Evolutionary conservation across 1,140 invertebrate genomes (phyloP).

Genomic region (Lamellibrachia luymesi): DNA sequence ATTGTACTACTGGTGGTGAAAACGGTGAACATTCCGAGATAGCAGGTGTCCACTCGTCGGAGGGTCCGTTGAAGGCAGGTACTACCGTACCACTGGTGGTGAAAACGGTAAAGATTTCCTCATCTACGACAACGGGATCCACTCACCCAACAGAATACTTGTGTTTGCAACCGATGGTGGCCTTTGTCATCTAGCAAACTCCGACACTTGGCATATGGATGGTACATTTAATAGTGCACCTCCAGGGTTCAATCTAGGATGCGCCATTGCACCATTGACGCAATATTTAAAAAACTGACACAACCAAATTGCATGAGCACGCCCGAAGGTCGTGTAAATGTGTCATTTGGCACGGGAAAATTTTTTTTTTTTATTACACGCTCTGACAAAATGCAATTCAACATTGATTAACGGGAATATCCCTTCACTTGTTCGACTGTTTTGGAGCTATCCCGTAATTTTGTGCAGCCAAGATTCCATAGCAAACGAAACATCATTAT

Average conservation of each 20-base stretch:
- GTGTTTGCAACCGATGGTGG: conserved; percentile 12
- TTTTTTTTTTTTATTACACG: too few relatives aligned
- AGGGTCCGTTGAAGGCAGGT: too few relatives aligned
- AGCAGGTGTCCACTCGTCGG: not conserved
- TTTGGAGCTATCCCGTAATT: too few relatives aligned
- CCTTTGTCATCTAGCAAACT: not conserved
- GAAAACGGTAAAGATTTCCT: not conserved
- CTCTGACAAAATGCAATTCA: too few relatives aligned
- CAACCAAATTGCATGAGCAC: not conserved
- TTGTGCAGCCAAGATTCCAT: too few relatives aligned
- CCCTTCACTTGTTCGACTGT: too few relatives aligned
- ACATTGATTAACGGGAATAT: too few relatives aligned
- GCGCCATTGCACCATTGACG: too few relatives aligned
- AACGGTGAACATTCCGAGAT: not conserved
- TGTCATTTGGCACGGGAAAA: too few relatives aligned
- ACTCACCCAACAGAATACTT: conserved; percentile 9
- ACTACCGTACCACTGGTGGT: not conserved
- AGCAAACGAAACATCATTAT: too few relatives aligned
- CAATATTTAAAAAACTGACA: too few relatives aligned
- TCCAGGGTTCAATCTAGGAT: not conserved
- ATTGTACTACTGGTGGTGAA: not conserved
- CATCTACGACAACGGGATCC: not conserved
- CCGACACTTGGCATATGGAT: not conserved
- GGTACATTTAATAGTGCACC: conserved; percentile 12
- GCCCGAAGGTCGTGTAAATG: too few relatives aligned